Evolutionary conservation across 2,113 vertebrate genomes (phyloP).

Genomic region (Neodon shergylaensis): DNA sequence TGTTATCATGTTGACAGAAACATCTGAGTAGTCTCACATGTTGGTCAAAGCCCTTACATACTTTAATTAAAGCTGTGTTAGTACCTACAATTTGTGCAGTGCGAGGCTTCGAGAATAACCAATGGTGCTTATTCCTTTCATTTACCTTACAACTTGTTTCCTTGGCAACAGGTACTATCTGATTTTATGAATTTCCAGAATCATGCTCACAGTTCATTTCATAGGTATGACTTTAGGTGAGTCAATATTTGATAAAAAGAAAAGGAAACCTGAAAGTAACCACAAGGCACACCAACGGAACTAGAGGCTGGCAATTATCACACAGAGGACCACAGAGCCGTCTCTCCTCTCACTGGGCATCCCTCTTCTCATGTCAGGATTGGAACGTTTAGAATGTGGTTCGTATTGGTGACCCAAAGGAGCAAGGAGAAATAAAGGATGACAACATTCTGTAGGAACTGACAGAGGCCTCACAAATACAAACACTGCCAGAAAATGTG

Average conservation of each 20-base stretch:
- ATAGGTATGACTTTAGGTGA: not conserved
- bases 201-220: not conserved
- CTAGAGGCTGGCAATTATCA: not conserved
- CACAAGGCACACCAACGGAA: not conserved
- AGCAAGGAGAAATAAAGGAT: not conserved
- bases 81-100: not conserved
- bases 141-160: conserved; percentile 16
- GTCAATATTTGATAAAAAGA: not conserved
- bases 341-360: not conserved
- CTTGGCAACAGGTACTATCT: conserved; percentile 39
- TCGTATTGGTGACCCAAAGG: not conserved
- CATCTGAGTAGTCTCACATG: not conserved
- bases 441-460: not conserved
- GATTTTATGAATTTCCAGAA: conserved; percentile 51
- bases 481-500: not conserved
- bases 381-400: not conserved
- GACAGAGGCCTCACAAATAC: not conserved
- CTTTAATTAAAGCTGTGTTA: conserved; percentile 18
- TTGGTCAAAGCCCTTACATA: not conserved
- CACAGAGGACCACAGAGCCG: not conserved
- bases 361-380: not conserved
- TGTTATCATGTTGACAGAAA: not conserved
- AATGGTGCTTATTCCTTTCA: not conserved
- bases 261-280: not conserved
- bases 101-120: conserved; percentile 54